A percentile compares a stretch with the other conserved stretches of the same genome.
Conservation (phyloP, 2,888 invertebrate genomes). For the Nowickia ferox region DNA sequence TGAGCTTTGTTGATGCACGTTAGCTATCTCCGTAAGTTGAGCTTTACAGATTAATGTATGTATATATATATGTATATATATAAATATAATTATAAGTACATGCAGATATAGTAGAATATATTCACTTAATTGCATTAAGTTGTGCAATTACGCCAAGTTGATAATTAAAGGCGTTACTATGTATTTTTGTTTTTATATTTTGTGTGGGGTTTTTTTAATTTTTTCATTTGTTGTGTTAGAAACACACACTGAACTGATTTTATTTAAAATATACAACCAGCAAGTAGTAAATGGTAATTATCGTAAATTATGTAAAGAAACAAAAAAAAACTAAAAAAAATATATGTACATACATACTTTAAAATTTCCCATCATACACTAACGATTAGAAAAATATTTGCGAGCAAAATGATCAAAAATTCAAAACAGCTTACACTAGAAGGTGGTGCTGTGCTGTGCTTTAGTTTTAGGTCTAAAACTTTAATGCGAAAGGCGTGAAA, state of each 20-base stretch:
- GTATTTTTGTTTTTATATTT: neutral
- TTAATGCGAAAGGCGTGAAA: conserved; percentile 22
- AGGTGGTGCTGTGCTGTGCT: neutral
- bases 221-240: neutral
- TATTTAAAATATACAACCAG: neutral
- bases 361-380: conserved; percentile 50
- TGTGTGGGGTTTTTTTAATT: too few species aligned
- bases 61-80: too few species aligned
- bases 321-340: conserved; percentile 12
- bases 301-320: conserved; percentile 56
- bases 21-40: too few species aligned
- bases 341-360: neutral
- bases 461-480: neutral
- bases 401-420: conserved; percentile 8
- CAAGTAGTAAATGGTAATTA: conserved; percentile 46
- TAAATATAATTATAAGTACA: too few species aligned
- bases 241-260: conserved; percentile 32
- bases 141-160: conserved; percentile 36
- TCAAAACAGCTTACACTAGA: conserved; percentile 9
- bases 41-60: too few species aligned
- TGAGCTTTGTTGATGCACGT: neutral
- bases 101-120: neutral
- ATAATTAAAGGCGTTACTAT: conserved; percentile 50
- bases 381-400: conserved; percentile 33
- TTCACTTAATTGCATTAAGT: conserved; percentile 27